Evolutionary conservation across 2,113 vertebrate genomes (phyloP).

Genomic region (Phrynosoma blainvillii): DNA sequence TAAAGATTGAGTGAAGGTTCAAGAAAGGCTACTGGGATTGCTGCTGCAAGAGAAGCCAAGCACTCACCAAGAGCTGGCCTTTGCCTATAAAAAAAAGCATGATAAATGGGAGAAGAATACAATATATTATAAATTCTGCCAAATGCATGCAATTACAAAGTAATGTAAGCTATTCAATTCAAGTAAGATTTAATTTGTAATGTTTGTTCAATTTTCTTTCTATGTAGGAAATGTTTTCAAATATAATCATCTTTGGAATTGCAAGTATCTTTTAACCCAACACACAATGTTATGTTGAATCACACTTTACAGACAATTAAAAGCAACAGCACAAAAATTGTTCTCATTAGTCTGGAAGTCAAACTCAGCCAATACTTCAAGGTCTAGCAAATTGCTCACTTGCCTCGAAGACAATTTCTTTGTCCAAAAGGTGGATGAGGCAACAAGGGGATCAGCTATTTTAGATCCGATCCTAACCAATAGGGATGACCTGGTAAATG

Average conservation of each 20-base stretch:
- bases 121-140: neutral
- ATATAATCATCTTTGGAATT: neutral
- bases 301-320: neutral
- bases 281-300: neutral
- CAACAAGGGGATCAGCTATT: no score
- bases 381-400: no score
- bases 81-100: constrained; percentile 79
- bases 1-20: constrained; percentile 92
- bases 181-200: no score
- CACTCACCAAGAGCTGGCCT: constrained; percentile 98
- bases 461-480: no score
- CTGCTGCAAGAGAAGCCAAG: constrained; percentile 93
- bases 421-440: no score
- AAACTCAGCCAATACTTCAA: no score
- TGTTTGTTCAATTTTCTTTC: neutral
- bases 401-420: no score
- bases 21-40: constrained; percentile 96
- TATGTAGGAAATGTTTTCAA: neutral
- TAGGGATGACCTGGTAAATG: no score
- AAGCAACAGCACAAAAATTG: neutral
- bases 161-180: neutral
- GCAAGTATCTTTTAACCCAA: neutral
- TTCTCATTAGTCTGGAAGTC: neutral
- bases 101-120: constrained; percentile 2
- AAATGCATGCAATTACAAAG: neutral